A percentile compares a stretch with the other conserved stretches of the same genome.
phyloP scores from a whole-genome alignment of 2,797 vertebrate species.

The Platyrinchus mystaceus region DNA sequence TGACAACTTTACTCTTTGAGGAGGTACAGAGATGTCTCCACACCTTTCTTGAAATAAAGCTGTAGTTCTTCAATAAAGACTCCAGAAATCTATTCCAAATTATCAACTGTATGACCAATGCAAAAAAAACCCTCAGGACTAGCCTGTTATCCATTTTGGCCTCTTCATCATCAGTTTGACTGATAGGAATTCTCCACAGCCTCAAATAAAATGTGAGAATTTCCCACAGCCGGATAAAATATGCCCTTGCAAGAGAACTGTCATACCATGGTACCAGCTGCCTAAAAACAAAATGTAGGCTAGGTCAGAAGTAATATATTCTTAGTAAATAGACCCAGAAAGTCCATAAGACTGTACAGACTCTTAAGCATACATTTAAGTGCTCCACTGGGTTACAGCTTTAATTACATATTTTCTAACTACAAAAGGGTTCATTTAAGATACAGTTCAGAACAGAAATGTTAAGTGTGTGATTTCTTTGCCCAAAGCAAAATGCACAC shows the following conservation, averaged over 20 bases:
- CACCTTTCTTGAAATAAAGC: neutral
- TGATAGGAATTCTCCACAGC: neutral
- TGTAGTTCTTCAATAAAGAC: neutral
- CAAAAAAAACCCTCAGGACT: neutral
- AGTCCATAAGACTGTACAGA: neutral
- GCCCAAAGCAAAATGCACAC: neutral
- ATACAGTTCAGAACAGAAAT: conserved; percentile 6
- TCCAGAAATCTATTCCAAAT: neutral
- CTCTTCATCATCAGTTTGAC: neutral
- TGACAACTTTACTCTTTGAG: neutral
- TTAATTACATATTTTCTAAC: conserved; percentile 32
- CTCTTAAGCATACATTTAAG: neutral
- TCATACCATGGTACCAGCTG: neutral
- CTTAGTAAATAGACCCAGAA: neutral
- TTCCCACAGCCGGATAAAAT: neutral
- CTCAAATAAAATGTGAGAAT: neutral
- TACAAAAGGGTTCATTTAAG: conserved; percentile 22
- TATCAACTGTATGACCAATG: neutral
- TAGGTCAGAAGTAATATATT: neutral
- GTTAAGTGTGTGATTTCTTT: conserved; percentile 5
- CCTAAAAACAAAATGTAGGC: neutral
- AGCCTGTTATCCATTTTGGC: neutral
- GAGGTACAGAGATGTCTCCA: neutral
- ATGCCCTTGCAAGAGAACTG: neutral
- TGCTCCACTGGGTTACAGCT: neutral